Evolutionary conservation across 2,113 vertebrate species (phyloP).

Genomic region (Pteropus alecto): DNA sequence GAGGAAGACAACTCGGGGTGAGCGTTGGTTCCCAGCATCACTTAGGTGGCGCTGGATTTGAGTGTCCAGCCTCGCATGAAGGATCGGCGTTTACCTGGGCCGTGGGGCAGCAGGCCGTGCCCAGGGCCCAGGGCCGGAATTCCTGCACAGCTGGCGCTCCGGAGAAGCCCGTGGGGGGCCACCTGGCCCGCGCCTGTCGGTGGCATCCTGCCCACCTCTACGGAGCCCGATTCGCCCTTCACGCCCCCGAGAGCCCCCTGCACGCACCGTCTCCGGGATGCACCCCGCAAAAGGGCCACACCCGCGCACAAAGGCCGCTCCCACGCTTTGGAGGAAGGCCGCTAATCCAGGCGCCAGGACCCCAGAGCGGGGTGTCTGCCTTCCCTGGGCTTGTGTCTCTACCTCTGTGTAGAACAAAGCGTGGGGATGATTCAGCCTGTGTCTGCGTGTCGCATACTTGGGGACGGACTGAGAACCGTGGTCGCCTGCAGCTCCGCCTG

Average conservation of each 20-base stretch:
- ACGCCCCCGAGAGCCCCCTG: not conserved
- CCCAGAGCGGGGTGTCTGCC: fast-evolving
- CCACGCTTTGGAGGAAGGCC: not conserved
- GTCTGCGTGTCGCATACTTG: fast-evolving
- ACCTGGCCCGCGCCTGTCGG: too few species aligned
- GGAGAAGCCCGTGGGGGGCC: too few species aligned
- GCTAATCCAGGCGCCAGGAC: fast-evolving
- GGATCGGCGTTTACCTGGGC: not conserved
- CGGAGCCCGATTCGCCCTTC: not conserved
- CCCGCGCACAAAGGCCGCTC: not conserved
- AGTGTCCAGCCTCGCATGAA: too few species aligned
- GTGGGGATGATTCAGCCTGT: fast-evolving
- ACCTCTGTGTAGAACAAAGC: not conserved
- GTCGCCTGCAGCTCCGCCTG: fast-evolving
- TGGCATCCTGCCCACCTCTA: too few species aligned
- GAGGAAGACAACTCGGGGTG: fast-evolving
- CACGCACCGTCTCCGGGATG: fast-evolving
- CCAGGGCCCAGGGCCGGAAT: too few species aligned
- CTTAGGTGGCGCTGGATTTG: too few species aligned
- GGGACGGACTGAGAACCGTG: not conserved
- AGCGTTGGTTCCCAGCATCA: too few species aligned
- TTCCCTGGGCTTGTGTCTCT: not conserved
- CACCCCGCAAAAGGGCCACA: not conserved
- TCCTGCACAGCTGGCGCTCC: fast-evolving
- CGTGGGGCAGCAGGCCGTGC: fast-evolving